Evolutionary conservation across 53 echinoderm and acorn worm species (phyloP), one percentile per base, ranked within the genome.

Genomic region (Glandiceps talaboti): DNA sequence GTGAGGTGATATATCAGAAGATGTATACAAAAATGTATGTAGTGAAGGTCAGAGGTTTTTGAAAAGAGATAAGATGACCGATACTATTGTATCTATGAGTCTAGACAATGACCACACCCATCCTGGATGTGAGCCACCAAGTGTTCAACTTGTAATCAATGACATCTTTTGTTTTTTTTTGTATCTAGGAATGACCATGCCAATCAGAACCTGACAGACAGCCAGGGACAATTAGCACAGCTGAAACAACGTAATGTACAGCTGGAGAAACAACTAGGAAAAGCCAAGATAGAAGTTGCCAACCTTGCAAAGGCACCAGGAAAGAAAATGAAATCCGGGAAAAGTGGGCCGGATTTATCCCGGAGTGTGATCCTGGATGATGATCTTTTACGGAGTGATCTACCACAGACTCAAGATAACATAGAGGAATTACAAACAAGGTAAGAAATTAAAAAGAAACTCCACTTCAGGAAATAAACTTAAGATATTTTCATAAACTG

Each of bases 191-290:
- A 80, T 0, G 92, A 92, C 30, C 89, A 87, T 31, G 82, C 89
- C 29, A 87, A 78, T 73, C 73, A 82, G 31, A 86, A 73, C 72
- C 64, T 82, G 12, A 77, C 77, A 31, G 78, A 73, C 14, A 31
- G 33, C 30, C 77, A 86, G 28, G n/a, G 28, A 31, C 82, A 77
- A 1, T 26, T 82, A 79, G 85, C 30, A 26, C 90, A 93, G 74
- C 32, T 89, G 32, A 91, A 89, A 45, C 99, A 91, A 76, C 91
- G 87, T 30, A 97, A 97, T 74, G 99, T 93, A 30, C 87, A 82
- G 76, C 83, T 93, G 32, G 93, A 97, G 79, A 97, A 93, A 84
- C 99, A 97, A 76, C 89, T 97, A 26, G 93, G 91, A 27, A 85
- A 89, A 82, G 82, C 86, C 72, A 91, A 82, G 82, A 89, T 91